phyloP scores from a whole-genome alignment of 2,797 vertebrate species.

The Heteromormyrus szaboi region DNA sequence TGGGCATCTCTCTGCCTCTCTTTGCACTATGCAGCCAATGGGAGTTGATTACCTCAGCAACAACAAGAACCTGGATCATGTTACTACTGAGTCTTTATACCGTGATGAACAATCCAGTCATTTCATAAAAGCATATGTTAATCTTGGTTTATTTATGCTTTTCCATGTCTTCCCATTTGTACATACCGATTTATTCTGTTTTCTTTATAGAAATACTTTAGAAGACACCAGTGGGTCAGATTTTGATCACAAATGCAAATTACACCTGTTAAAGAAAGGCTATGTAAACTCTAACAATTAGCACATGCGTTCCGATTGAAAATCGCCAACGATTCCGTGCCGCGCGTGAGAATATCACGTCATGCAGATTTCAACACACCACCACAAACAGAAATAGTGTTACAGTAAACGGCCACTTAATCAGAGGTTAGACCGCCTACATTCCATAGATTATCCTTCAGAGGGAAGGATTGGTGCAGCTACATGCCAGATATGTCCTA shows the following conservation, averaged over 20 bases:
- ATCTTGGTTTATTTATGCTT: background rate
- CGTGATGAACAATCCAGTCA: background rate
- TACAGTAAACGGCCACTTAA: background rate
- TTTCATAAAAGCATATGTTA: background rate
- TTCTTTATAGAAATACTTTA: background rate
- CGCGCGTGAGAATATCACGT: background rate
- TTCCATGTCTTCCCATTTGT: background rate
- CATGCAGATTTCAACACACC: background rate
- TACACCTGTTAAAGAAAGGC: background rate
- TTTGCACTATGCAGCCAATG: background rate
- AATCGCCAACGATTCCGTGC: background rate
- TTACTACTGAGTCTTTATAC: background rate
- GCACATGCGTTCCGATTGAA: background rate
- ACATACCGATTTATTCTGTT: background rate
- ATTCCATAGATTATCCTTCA: slow-evolving; percentile 11
- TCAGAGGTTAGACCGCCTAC: background rate
- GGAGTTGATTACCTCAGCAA: background rate
- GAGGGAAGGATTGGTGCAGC: slow-evolving; percentile 33
- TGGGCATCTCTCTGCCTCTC: background rate
- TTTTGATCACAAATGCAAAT: background rate
- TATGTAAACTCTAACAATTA: background rate
- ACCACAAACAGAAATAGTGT: background rate
- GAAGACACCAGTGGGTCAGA: background rate
- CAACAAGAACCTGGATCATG: background rate
- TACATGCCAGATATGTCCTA: slow-evolving; percentile 46